A percentile compares a stretch with the other conserved stretches of the same genome.
phyloP scores from a whole-genome alignment of 2,113 vertebrate species.

The Microcebus murinus region DNA sequence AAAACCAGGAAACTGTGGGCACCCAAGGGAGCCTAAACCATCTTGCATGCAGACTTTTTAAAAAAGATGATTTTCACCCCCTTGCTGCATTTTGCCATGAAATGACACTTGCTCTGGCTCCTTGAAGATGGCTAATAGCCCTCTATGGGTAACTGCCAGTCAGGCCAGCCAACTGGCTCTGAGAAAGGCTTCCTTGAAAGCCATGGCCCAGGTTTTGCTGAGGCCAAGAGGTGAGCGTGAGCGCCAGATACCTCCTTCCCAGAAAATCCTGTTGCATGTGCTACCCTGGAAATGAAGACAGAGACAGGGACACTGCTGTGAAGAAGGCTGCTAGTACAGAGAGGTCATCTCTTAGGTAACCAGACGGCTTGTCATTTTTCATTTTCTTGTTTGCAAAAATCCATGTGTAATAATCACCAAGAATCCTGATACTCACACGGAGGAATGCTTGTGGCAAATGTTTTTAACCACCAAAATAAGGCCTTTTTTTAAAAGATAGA shows the following conservation, averaged over 20 bases:
- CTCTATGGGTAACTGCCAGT: slow-evolving; percentile 47
- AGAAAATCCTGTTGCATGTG: neutral
- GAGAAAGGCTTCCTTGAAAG: slow-evolving; percentile 59
- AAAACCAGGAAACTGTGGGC: neutral
- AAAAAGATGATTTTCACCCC: neutral
- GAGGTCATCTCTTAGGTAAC: neutral
- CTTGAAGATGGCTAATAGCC: slow-evolving; percentile 37
- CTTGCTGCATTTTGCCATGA: neutral
- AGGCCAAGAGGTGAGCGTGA: neutral
- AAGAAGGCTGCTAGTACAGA: neutral
- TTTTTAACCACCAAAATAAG: slow-evolving; percentile 17
- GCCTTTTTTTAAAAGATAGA: slow-evolving; percentile 1
- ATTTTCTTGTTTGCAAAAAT: slow-evolving; percentile 47
- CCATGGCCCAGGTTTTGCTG: neutral
- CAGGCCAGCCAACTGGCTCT: slow-evolving; percentile 58
- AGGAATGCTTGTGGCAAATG: neutral
- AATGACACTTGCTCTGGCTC: slow-evolving; percentile 1
- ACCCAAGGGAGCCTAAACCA: neutral
- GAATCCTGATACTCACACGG: neutral
- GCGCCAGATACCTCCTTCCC: slow-evolving; percentile 42
- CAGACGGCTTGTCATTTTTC: neutral
- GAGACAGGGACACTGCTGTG: neutral
- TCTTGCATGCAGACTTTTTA: neutral
- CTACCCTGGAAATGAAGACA: neutral
- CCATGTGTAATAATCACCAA: neutral